A percentile compares a stretch with the other conserved stretches of the same genome.
Conservation (phyloP, 1,140 invertebrate species). For the Lucilia cuprina region DNA sequence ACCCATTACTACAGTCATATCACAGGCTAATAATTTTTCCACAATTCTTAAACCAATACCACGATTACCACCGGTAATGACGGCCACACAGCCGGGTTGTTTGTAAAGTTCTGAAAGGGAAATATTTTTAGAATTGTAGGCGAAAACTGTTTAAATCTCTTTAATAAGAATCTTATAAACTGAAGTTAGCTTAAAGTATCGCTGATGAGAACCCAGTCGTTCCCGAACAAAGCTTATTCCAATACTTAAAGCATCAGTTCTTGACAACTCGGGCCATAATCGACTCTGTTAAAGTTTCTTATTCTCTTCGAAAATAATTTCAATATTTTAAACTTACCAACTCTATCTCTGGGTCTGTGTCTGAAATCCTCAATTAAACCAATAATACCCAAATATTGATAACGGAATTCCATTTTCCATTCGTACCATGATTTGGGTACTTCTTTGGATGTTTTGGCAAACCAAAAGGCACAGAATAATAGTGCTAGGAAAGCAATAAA, state of each 20-base stretch:
- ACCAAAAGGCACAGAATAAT: constrained; percentile 49
- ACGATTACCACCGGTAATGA: constrained; percentile 86
- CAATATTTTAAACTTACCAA: constrained; percentile 62
- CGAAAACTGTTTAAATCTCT: no score
- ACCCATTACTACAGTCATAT: constrained; percentile 88
- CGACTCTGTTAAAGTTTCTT: no score
- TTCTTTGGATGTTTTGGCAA: constrained; percentile 58
- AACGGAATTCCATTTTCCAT: constrained; percentile 65
- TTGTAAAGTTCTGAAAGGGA: constrained; percentile 65
- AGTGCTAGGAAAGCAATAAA: constrained; percentile 38
- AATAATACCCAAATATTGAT: constrained; percentile 65
- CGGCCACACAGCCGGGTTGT: constrained; percentile 73
- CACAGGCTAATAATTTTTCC: constrained; percentile 77
- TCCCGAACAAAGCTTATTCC: no score
- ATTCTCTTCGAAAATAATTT: not conserved
- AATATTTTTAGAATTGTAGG: not conserved
- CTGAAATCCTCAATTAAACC: constrained; percentile 66
- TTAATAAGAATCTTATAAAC: no score
- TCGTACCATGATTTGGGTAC: constrained; percentile 61
- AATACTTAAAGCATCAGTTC: no score
- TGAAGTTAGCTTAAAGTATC: not conserved
- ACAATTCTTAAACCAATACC: constrained; percentile 87
- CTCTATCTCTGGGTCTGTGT: constrained; percentile 64
- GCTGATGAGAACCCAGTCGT: no score
- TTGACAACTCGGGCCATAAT: no score